A percentile compares a stretch with the other conserved stretches of the same genome.
Evolutionary conservation across 2,113 vertebrate genomes (phyloP).

Genomic region (Microtus montanus): DNA sequence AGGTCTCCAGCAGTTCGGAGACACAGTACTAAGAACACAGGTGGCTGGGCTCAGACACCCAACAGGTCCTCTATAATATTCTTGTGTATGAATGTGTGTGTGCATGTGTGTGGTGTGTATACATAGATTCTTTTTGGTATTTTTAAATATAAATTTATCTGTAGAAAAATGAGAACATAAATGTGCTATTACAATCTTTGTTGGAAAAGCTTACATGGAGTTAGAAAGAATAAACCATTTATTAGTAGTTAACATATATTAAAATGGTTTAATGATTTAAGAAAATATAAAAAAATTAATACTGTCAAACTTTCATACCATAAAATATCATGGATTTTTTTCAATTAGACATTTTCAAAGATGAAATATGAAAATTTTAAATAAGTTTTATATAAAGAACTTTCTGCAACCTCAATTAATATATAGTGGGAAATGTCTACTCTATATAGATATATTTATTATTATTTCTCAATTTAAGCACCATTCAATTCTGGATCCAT

Average conservation of each 20-base stretch:
- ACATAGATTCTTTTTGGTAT: conserved; percentile 92
- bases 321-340: conserved; percentile 96
- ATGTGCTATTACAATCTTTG: conserved; percentile 91
- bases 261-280: conserved; percentile 98
- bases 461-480: conserved; percentile 87
- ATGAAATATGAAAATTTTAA: conserved; percentile 91
- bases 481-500: conserved; percentile 90
- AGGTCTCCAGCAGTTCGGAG: conserved; percentile 89
- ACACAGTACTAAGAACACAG: conserved; percentile 88
- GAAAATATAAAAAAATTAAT: conserved; percentile 99
- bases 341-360: conserved; percentile 90
- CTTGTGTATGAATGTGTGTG: conserved; percentile 55
- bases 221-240: conserved; percentile 89
- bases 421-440: conserved; percentile 86
- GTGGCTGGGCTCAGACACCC: conserved; percentile 87
- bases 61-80: conserved; percentile 67
- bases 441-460: conserved; percentile 84
- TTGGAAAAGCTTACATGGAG: conserved; percentile 86
- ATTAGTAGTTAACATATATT: conserved; percentile 95
- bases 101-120: conserved; percentile 23
- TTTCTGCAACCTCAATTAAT: conserved; percentile 87
- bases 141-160: conserved; percentile 92
- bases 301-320: conserved; percentile 99
- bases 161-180: conserved; percentile 90
- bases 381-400: conserved; percentile 92